Evolutionary conservation across 1,140 invertebrate species (phyloP), one percentile per base, ranked within the genome.

Genomic region (Semibalanus balanoides): DNA sequence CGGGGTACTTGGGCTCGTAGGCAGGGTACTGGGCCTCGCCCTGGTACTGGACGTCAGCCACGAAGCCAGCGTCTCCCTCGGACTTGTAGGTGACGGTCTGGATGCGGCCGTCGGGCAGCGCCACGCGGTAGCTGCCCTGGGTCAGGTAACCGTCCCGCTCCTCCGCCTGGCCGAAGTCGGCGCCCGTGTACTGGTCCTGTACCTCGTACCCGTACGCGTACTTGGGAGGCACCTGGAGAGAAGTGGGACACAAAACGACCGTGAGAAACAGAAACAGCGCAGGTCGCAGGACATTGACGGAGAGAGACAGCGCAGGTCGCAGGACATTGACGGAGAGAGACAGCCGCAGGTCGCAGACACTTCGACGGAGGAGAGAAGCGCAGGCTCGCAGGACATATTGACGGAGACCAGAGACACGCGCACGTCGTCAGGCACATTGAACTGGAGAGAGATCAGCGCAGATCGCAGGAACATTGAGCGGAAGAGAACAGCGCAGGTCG

Each of bases 41-140:
- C 31, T 78, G 78, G 74, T 79, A 78, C n/a, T 30, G 30, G 0
- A 78, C 78, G 69, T 78, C 78, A 35, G 78, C 78, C n/a, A 78
- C 77, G 31, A 73, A 78, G 31, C 78, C 78, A 31, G 76, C 30
- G 71, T 78, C 74, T 19, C 73, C 77, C 29, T 76, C 77, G 19
- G 78, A 75, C 30, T 78, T 72, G 72, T 80, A 80, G 73, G 76
- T 79, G 35, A 80, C 80, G 70, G 76, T 77, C 78, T 80, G 75
- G 27, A 64, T 71, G 17, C 79, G 77, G 30, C 79, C 79, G 73
- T 80, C 79, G 35, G 79, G 79, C 28, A 80, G 78, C 31, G 75
- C 70, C 17, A 80, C 79, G n/a, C 74, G 74, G 73, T 80, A 80
- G 30, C 70, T 70, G 17, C 79, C 79, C 31, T 76, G 73, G n/a